phyloP scores from a whole-genome alignment of 1,140 invertebrate genomes.

The Lepidurus couesii region DNA sequence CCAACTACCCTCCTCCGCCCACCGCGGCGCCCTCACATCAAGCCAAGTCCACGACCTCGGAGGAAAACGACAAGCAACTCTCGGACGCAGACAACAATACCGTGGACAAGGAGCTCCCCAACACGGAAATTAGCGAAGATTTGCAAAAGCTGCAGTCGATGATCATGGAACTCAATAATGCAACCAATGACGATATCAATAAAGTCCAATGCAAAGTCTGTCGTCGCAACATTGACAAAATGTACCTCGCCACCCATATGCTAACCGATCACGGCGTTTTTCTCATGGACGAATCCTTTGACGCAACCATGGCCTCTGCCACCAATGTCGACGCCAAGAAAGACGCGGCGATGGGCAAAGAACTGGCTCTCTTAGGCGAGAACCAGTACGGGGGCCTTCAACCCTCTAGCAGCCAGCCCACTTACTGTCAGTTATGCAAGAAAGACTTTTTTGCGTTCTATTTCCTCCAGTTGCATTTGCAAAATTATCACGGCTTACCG shows the following conservation, averaged over 20 bases:
- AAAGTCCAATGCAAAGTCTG: constrained; percentile 53
- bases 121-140: constrained; percentile 53
- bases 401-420: constrained; percentile 23
- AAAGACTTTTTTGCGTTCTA: constrained; percentile 56
- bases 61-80: constrained; percentile 33
- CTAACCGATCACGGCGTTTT: constrained; percentile 54
- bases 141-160: constrained; percentile 83
- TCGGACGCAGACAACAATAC: constrained; percentile 31
- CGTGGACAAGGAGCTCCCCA: constrained; percentile 38
- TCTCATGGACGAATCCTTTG: constrained; percentile 44
- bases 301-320: constrained; percentile 27
- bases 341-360: neutral
- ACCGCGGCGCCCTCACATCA: constrained; percentile 34
- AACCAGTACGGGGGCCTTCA: neutral
- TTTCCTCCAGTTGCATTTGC: constrained; percentile 55
- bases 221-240: constrained; percentile 53
- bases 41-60: constrained; percentile 24
- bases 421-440: constrained; percentile 48
- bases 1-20: constrained; percentile 11
- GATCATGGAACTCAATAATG: constrained; percentile 79
- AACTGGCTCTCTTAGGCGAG: neutral
- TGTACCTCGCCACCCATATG: constrained; percentile 54
- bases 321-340: constrained; percentile 24
- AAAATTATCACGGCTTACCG: constrained; percentile 44
- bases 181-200: constrained; percentile 49